phyloP scores from a whole-genome alignment of 2,113 vertebrate genomes.

The Hemibagrus wyckioides region DNA sequence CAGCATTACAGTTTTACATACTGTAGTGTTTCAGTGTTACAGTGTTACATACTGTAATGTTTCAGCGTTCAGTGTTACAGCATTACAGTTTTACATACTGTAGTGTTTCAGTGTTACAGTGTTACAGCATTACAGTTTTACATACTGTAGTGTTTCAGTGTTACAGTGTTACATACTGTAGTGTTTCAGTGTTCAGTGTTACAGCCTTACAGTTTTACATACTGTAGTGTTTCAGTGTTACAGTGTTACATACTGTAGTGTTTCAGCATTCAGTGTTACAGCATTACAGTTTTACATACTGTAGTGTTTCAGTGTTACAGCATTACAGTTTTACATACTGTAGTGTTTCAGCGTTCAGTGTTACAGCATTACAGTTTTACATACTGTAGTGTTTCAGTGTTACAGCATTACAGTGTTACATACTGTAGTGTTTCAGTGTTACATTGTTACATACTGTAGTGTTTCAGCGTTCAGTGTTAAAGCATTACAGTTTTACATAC shows the following conservation, averaged over 20 bases:
- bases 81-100: not conserved
- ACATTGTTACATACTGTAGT: not conserved
- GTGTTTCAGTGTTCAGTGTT: too few relatives aligned
- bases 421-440: not conserved
- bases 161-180: too few relatives aligned
- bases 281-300: too few relatives aligned
- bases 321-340: not conserved
- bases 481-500: not conserved
- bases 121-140: too few relatives aligned
- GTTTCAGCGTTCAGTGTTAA: not conserved
- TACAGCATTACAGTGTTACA: not conserved
- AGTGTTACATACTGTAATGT: too few relatives aligned
- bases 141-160: too few relatives aligned
- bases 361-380: not conserved
- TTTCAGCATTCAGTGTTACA: too few relatives aligned
- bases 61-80: not conserved
- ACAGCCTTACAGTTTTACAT: not conserved
- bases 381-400: not conserved
- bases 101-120: too few relatives aligned
- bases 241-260: too few relatives aligned
- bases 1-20: not conserved
- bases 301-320: not conserved
- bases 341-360: too few relatives aligned
- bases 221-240: too few relatives aligned
- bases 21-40: too few relatives aligned